Conservation (phyloP, 2,797 vertebrate species). For the Schizopygopsis malacanthus region DNA sequence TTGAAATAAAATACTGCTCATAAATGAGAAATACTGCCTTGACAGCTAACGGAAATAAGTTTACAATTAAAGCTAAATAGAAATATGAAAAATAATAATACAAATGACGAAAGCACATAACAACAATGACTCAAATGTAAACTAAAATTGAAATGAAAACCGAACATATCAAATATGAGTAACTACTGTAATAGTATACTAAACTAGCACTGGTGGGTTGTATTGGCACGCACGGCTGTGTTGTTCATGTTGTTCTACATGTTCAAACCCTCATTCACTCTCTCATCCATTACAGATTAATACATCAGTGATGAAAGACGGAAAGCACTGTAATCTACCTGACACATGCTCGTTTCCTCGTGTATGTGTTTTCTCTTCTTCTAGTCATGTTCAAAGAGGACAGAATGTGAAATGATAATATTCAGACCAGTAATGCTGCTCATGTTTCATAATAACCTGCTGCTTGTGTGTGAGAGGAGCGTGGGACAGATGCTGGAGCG, state of each 20-base stretch:
- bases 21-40: not conserved
- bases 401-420: not conserved
- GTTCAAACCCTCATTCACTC: not conserved
- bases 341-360: not conserved
- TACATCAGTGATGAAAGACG: not conserved
- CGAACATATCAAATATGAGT: not conserved
- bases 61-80: not conserved
- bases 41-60: not conserved
- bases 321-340: not conserved
- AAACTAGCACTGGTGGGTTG: not conserved
- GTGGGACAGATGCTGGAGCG: not conserved
- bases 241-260: not conserved
- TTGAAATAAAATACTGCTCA: not conserved
- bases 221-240: not conserved
- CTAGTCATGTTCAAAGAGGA: not conserved
- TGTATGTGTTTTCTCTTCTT: not conserved
- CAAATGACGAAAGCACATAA: not conserved
- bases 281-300: conserved; percentile 8
- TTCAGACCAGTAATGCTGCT: not conserved
- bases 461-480: not conserved
- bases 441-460: not conserved
- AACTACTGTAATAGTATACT: not conserved
- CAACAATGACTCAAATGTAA: not conserved
- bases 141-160: not conserved
- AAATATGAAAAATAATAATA: not conserved